These are phyloP conservation scores for Idaea biselata DNA, from an alignment of 2,888 invertebrate species.

Conservation along the genomic window DNA sequence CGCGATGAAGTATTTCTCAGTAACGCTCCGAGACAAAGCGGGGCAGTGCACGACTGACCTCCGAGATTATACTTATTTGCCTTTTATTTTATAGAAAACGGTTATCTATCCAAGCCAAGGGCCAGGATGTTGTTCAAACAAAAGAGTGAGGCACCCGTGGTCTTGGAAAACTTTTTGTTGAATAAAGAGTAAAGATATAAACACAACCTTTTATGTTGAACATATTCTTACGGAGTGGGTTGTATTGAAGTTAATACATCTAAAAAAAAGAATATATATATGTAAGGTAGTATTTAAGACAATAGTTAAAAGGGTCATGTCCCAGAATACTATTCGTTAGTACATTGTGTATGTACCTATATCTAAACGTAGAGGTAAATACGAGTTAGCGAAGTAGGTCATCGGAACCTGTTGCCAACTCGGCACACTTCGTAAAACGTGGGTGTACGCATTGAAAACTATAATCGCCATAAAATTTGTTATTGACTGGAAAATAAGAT, in stretches of 20 bases:
- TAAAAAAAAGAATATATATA: background rate
- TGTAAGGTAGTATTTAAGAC: background rate
- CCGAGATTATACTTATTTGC: conserved; percentile 60
- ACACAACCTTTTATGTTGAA: background rate
- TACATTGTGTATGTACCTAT: background rate
- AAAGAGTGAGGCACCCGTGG: conserved; percentile 37
- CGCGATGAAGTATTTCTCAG: conserved; percentile 34
- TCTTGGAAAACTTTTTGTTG: conserved; percentile 49
- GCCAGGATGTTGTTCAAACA: conserved; percentile 53
- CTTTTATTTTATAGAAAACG: conserved; percentile 66
- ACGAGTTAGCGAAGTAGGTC: conserved; percentile 21
- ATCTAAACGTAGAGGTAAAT: conserved; percentile 10
- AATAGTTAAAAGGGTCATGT: conserved; percentile 12
- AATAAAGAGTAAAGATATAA: conserved; percentile 39
- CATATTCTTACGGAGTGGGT: background rate
- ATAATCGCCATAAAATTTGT: conserved; percentile 22
- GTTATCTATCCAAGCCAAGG: conserved; percentile 36
- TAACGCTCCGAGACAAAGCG: conserved; percentile 53
- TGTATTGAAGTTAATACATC: background rate
- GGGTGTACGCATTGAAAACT: conserved; percentile 27
- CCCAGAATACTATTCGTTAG: conserved; percentile 10
- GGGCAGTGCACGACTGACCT: conserved; percentile 65
- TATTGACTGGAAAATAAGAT: conserved; percentile 19
- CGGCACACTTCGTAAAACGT: conserved; percentile 35
- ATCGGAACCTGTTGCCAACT: conserved; percentile 37